A percentile compares a stretch with the other conserved stretches of the same genome.
Conservation (phyloP, 1,140 invertebrate species). For the Anoplophora glabripennis region DNA sequence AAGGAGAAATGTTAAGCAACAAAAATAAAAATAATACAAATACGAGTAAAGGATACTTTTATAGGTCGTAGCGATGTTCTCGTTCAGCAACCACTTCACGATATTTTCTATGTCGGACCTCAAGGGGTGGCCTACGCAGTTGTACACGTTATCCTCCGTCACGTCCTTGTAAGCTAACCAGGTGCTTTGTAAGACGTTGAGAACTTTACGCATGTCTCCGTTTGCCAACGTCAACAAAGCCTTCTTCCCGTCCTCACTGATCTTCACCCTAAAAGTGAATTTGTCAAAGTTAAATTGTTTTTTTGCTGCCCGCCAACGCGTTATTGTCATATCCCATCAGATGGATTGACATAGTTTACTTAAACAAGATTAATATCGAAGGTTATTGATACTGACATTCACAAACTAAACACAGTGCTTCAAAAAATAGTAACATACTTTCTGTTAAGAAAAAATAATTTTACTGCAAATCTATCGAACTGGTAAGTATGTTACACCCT, state of each 20-base stretch:
- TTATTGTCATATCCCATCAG: too few species aligned
- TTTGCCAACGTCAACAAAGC: constrained; percentile 85
- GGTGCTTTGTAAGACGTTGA: constrained; percentile 91
- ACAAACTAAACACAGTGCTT: too few species aligned
- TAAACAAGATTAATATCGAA: too few species aligned
- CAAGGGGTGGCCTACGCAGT: constrained; percentile 94
- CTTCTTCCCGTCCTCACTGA: constrained; percentile 87
- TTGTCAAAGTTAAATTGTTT: constrained; percentile 4
- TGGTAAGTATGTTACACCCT: too few species aligned
- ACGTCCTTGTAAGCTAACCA: constrained; percentile 80
- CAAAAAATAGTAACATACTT: too few species aligned
- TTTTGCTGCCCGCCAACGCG: too few species aligned
- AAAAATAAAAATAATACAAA: too few species aligned
- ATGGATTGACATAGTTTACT: too few species aligned
- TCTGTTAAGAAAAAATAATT: too few species aligned
- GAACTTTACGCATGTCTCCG: constrained; percentile 97
- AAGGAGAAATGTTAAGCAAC: constrained; percentile 42
- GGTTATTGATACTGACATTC: too few species aligned
- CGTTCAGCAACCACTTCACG: constrained; percentile 85
- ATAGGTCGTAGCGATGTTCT: constrained; percentile 75
- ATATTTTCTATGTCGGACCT: constrained; percentile 87
- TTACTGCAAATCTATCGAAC: too few species aligned
- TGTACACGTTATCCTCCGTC: constrained; percentile 90
- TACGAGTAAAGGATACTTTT: constrained; percentile 64
- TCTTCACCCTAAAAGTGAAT: constrained; percentile 64